Base-by-base conservation (phyloP, 2,888 invertebrate genomes). In the Pyrrhia umbra region DNA sequence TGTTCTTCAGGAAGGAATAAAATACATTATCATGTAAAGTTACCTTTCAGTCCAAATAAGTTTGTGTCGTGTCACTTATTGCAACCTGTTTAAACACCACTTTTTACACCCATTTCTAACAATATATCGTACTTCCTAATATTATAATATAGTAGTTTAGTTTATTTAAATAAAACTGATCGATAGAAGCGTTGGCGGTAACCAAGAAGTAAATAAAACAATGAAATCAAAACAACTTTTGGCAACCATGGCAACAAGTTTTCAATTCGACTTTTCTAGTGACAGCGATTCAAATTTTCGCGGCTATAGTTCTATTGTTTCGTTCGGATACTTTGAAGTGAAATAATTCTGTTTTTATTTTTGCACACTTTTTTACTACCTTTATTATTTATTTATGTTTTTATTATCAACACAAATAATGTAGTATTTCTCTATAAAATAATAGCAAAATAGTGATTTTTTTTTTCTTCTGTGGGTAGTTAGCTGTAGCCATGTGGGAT, bases 141-240 rank as follows among this genome's bases (percentile, higher is more conserved):
- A 10, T 15, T 20, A 15, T 6, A 40, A 16, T 13, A 52, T 10
- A 10, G 6, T 18, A 46, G 20, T 51, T 25, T 46, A 21, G 6
- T 8, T n/a, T n/a, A n/a, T n/a, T n/a, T n/a, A n/a, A n/a, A n/a
- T 18, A n/a, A 13, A 9, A 43, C 15, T n/a, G n/a, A 70, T 72
- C 63, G 21, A 63, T 68, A 56, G 6, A 16, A 27, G 2, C 25
- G 25, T 27, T 54, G 8, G 6, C 16, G 47, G 70, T 81, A 50
- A 61, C 79, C 47, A 70, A 63, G 67, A 68, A 59, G 52, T 68
- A 77, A 76, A 69, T 62, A 65, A 77, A 79, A 79, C 75, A 72
- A 69, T 60, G 74, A 52, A 75, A 67, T 54, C 21, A 64, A 67
- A 74, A 74, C 62, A 77, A 70, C 43, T 52, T 56, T 51, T 55